phyloP scores from a whole-genome alignment of 2,888 invertebrate genomes.

The Cantharis lateralis region DNA sequence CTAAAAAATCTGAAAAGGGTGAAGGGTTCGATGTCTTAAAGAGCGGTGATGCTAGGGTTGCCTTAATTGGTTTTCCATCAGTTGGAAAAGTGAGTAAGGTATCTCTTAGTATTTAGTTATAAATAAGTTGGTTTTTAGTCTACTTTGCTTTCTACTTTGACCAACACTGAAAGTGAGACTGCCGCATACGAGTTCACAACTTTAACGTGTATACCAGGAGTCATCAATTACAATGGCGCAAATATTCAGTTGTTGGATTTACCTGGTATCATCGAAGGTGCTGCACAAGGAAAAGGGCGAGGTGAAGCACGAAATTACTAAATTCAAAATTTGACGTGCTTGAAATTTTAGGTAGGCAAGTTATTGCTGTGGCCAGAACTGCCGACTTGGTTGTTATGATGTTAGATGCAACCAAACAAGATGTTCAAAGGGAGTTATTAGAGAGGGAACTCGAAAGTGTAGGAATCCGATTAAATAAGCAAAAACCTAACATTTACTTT shows the following conservation, averaged over 20 bases:
- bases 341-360: conserved; percentile 54
- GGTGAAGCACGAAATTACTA: conserved; percentile 35
- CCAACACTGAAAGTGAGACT: conserved; percentile 95
- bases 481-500: conserved; percentile 97
- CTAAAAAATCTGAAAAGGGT: conserved; percentile 92
- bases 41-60: conserved; percentile 97
- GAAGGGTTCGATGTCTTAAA: conserved; percentile 99
- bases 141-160: conserved; percentile 91
- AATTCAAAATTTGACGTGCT: not conserved
- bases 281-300: conserved; percentile 72
- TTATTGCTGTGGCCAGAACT: conserved; percentile 98
- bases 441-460: conserved; percentile 97
- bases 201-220: conserved; percentile 97
- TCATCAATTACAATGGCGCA: conserved; percentile 97
- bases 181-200: conserved; percentile 99
- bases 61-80: conserved; percentile 97
- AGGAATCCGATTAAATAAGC: conserved; percentile 94
- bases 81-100: conserved; percentile 83
- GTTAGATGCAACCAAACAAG: conserved; percentile 98
- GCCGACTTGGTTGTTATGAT: conserved; percentile 98
- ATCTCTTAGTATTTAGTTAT: conserved; percentile 5
- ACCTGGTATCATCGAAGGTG: conserved; percentile 99
- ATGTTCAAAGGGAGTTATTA: conserved; percentile 88
- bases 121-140: conserved; percentile 63
- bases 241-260: conserved; percentile 97